A percentile compares a stretch with the other conserved stretches of the same genome.
These are phyloP conservation scores for Lamprologus tigripictilis DNA, from an alignment of 2,113 vertebrate genomes.

Conservation along the genomic window DNA sequence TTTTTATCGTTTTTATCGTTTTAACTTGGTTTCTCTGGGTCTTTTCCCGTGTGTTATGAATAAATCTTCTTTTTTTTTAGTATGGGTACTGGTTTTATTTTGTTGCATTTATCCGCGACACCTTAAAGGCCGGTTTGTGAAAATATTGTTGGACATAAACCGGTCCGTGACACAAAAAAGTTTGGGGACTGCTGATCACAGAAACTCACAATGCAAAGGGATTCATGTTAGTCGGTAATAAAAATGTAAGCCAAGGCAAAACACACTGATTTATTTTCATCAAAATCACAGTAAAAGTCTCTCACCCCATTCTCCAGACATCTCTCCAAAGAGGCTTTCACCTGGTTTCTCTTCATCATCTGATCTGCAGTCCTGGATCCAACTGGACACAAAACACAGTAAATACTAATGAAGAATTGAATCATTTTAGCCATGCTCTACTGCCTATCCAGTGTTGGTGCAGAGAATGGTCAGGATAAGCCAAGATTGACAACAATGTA, in stretches of 20 bases:
- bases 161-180: not conserved
- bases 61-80: not conserved
- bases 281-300: not conserved
- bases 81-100: not conserved
- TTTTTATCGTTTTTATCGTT: not conserved
- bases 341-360: constrained; percentile 17
- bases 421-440: not conserved
- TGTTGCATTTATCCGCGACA: not conserved
- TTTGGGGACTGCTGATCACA: not conserved
- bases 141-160: not conserved
- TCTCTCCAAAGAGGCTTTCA: constrained; percentile 1
- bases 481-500: not conserved
- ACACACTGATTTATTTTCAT: not conserved
- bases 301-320: constrained; percentile 44
- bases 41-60: fast-evolving
- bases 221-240: not conserved
- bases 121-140: not conserved
- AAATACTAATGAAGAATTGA: fast-evolving
- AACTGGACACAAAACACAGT: not conserved
- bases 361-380: constrained; percentile 2
- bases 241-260: not conserved
- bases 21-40: not conserved
- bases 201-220: not conserved
- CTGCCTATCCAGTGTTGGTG: not conserved
- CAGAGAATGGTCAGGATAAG: not conserved